A percentile compares a stretch with the other conserved stretches of the same genome.
These are phyloP conservation scores for Bubo bubo DNA, from an alignment of 2,113 vertebrate species.

Conservation along the genomic window DNA sequence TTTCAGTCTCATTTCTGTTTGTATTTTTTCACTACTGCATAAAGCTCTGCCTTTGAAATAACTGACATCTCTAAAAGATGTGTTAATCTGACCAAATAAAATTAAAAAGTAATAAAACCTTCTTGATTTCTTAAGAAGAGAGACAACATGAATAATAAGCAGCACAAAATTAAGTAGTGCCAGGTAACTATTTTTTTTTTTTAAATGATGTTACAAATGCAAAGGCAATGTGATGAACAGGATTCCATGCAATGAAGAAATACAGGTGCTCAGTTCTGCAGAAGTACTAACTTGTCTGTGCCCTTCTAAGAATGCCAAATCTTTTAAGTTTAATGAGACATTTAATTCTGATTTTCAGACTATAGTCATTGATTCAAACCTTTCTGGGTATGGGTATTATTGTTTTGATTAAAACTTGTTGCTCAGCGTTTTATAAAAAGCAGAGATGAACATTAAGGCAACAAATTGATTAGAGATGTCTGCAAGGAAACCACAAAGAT, in stretches of 20 bases:
- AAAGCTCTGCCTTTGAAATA: not conserved
- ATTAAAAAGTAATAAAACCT: not conserved
- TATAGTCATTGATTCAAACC: not conserved
- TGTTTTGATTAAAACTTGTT: not conserved
- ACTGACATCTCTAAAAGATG: not conserved
- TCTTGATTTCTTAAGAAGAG: not conserved
- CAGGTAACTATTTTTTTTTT: not conserved
- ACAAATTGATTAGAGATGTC: slow-evolving; percentile 43
- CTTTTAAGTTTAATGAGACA: not conserved
- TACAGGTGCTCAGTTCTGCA: not conserved
- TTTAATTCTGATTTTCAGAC: slow-evolving; percentile 2
- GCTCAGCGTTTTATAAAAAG: not conserved
- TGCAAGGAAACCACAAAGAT: slow-evolving; percentile 12
- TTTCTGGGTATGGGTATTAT: not conserved
- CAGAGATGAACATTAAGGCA: slow-evolving; percentile 13
- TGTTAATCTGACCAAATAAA: not conserved
- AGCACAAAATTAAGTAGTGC: not conserved
- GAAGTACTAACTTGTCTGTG: not conserved
- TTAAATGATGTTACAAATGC: not conserved
- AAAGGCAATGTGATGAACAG: not conserved
- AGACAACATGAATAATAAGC: not conserved
- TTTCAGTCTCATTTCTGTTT: not conserved
- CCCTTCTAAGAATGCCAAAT: not conserved
- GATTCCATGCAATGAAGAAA: not conserved
- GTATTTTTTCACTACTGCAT: not conserved